These are phyloP conservation scores for Falco concolor DNA, from an alignment of 2,797 vertebrate genomes.

Conservation along the genomic window DNA sequence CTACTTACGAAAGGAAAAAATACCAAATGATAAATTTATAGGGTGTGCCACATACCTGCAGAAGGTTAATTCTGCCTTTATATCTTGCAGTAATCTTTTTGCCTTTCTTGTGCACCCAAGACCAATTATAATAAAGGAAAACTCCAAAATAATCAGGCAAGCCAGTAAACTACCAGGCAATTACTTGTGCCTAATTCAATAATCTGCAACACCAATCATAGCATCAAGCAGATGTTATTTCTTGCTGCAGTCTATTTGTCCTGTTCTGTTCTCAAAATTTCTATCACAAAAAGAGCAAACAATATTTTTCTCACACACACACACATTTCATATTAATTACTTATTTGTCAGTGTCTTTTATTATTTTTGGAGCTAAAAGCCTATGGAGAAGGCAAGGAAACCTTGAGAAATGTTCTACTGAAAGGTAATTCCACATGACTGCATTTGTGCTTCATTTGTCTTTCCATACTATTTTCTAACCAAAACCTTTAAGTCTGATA, in stretches of 20 bases:
- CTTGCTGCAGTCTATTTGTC: neutral
- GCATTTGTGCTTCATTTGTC: constrained; percentile 5
- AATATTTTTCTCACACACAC: neutral
- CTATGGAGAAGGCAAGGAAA: neutral
- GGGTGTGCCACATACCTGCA: neutral
- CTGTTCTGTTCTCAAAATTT: neutral
- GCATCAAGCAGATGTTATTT: neutral
- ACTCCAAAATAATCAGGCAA: neutral
- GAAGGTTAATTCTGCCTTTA: neutral
- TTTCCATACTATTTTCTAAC: constrained; percentile 5
- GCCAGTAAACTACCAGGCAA: neutral
- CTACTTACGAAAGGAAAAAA: neutral
- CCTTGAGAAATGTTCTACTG: neutral
- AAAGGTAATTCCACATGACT: constrained; percentile 4
- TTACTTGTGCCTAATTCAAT: neutral
- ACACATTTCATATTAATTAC: neutral
- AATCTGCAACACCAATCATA: neutral
- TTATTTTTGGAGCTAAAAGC: neutral
- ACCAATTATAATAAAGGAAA: neutral
- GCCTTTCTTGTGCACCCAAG: neutral
- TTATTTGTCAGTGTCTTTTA: neutral
- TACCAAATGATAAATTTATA: neutral
- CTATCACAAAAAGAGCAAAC: neutral
- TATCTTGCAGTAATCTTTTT: neutral
- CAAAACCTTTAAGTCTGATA: neutral